Conservation (phyloP, 2,797 vertebrate species). For the Tokudaia tokunoshimensis region DNA sequence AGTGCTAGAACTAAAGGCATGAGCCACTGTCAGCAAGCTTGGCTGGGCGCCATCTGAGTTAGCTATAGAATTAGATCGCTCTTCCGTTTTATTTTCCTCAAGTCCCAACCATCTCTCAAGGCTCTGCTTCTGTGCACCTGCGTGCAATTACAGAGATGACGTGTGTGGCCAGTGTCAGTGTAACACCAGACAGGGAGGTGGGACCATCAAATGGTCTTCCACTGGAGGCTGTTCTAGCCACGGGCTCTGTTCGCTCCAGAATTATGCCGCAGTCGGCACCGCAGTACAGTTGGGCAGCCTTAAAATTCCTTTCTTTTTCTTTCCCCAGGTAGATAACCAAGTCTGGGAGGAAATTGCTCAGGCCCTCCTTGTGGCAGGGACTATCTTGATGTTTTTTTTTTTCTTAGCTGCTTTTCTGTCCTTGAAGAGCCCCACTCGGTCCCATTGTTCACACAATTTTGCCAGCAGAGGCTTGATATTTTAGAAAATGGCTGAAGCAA, state of each 20-base stretch:
- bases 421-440: background rate
- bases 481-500: background rate
- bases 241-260: background rate
- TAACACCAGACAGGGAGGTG: background rate
- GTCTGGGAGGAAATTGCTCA: background rate
- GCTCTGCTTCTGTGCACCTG: background rate
- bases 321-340: background rate
- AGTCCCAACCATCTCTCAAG: background rate
- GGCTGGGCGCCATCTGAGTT: background rate
- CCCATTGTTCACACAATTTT: background rate
- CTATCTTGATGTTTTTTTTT: background rate
- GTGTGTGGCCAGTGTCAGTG: background rate
- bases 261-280: background rate
- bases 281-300: background rate
- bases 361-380: background rate
- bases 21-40: background rate
- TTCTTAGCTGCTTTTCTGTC: background rate
- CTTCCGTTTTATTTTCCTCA: background rate
- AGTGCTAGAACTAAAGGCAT: background rate
- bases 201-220: background rate
- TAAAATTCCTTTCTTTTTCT: background rate
- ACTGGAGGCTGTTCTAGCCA: background rate
- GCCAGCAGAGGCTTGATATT: constrained; percentile 32
- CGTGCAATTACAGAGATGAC: background rate
- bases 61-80: background rate